phyloP scores from a whole-genome alignment of 2,797 vertebrate species.

The Paguma larvata region DNA sequence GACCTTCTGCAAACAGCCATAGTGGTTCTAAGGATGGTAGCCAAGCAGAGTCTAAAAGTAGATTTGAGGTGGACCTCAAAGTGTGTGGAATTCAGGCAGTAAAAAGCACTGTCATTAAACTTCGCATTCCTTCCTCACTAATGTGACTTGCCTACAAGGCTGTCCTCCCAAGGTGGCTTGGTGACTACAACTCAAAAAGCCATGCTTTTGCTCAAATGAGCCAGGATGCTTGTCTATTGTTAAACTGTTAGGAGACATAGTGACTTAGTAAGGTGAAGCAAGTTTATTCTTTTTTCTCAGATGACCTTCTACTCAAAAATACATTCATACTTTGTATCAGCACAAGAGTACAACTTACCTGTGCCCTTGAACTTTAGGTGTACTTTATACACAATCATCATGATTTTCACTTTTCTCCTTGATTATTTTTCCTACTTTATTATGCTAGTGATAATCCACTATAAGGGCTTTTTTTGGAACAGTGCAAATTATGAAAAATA shows the following conservation, averaged over 20 bases:
- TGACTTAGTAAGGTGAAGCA: not conserved
- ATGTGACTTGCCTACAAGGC: not conserved
- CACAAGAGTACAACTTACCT: not conserved
- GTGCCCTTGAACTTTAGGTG: too few relatives aligned
- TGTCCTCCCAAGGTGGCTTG: not conserved
- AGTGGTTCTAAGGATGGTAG: constrained; percentile 75
- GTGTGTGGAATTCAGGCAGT: constrained; percentile 82
- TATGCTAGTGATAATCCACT: not conserved
- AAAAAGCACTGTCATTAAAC: constrained; percentile 72
- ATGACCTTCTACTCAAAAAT: not conserved
- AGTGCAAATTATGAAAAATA: not conserved
- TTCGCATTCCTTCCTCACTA: constrained; percentile 84
- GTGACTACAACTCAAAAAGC: not conserved
- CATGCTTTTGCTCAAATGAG: not conserved
- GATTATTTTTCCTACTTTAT: not conserved
- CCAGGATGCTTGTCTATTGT: not conserved
- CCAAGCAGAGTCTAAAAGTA: constrained; percentile 60
- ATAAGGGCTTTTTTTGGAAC: not conserved
- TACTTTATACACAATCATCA: not conserved
- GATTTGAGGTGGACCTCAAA: constrained; percentile 53
- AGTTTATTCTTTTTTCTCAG: not conserved
- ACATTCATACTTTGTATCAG: not conserved
- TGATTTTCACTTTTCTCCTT: not conserved
- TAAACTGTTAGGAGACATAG: not conserved
- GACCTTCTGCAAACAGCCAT: constrained; percentile 82